Evolutionary conservation across 2,113 vertebrate species (phyloP).

Genomic region (Falco punctatus): DNA sequence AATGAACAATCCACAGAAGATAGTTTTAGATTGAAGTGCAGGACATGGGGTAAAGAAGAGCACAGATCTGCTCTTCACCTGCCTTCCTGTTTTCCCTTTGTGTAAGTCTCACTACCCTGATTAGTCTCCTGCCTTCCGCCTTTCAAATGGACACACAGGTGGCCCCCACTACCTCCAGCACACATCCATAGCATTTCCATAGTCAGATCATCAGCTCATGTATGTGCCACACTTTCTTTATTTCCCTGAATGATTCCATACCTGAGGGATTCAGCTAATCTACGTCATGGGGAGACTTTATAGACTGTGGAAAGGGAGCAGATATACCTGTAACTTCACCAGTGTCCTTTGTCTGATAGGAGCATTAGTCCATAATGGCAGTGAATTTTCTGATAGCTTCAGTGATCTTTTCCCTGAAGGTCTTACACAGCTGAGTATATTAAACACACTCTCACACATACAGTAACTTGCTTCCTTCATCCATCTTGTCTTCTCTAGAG

Average conservation of each 20-base stretch:
- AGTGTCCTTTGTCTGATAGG: background rate
- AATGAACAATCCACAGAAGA: background rate
- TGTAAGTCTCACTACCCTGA: background rate
- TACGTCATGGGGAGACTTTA: background rate
- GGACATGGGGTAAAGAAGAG: background rate
- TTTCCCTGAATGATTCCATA: background rate
- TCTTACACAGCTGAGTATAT: constrained; percentile 38
- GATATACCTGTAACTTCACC: constrained; percentile 7
- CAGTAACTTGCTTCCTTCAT: constrained; percentile 22
- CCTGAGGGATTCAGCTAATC: background rate
- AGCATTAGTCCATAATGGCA: constrained; percentile 35
- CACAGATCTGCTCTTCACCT: background rate
- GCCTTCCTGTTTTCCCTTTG: background rate
- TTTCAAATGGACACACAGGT: background rate
- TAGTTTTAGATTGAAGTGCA: background rate
- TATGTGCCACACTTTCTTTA: background rate
- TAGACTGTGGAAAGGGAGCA: background rate
- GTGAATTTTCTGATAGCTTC: constrained; percentile 42
- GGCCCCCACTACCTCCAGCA: background rate
- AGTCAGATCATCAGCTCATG: background rate
- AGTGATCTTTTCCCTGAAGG: constrained; percentile 36
- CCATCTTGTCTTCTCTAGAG: constrained; percentile 43
- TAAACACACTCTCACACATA: constrained; percentile 47
- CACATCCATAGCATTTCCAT: background rate
- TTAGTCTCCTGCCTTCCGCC: background rate